A percentile compares a stretch with the other conserved stretches of the same genome.
These are phyloP conservation scores for Thalpophila matura DNA, from an alignment of 2,888 invertebrate genomes.

Conservation along the genomic window DNA sequence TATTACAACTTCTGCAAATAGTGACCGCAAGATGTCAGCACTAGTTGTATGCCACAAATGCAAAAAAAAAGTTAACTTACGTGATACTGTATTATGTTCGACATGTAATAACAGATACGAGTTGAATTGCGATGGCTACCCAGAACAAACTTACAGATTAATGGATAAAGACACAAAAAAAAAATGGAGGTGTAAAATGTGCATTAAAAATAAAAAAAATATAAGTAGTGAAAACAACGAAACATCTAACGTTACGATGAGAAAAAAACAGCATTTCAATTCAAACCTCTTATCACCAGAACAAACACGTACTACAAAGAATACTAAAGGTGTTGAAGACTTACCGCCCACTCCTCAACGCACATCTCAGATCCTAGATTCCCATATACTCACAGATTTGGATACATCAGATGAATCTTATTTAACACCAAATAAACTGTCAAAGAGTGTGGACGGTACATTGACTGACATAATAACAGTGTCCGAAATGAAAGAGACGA, in stretches of 20 bases:
- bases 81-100: neutral
- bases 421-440: neutral
- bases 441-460: neutral
- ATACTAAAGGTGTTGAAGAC: neutral
- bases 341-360: neutral
- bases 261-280: neutral
- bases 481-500: neutral
- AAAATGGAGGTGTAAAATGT: neutral
- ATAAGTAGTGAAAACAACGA: too few species aligned
- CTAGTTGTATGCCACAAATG: neutral
- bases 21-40: neutral
- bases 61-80: neutral
- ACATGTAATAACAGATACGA: neutral
- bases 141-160: neutral
- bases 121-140: neutral
- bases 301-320: neutral
- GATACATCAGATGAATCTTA: neutral
- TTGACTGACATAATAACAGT: neutral
- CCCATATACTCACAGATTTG: neutral
- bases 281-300: neutral
- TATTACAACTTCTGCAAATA: too few species aligned
- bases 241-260: neutral
- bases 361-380: neutral
- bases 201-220: neutral
- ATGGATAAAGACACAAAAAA: neutral